These are phyloP conservation scores for Glaucomys volans DNA, from an alignment of 2,113 vertebrate species.

Conservation along the genomic window DNA sequence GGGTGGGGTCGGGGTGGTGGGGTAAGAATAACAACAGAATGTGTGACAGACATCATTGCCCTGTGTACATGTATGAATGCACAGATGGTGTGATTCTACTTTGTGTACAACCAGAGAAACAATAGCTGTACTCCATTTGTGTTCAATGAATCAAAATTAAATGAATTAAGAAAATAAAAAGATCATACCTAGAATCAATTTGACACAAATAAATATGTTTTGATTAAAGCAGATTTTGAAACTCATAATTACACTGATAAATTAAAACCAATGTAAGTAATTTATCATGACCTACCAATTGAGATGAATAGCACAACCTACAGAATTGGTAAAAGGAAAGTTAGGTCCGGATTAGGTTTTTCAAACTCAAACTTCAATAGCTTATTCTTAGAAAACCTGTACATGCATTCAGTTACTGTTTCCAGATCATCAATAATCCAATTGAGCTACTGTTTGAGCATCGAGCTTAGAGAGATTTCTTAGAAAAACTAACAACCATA, in stretches of 20 bases:
- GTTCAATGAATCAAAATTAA: no score
- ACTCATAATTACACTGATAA: constrained; percentile 43
- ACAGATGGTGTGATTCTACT: no score
- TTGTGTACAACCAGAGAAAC: no score
- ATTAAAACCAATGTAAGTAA: background rate
- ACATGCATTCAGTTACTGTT: background rate
- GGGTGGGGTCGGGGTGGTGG: no score
- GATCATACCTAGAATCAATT: constrained; percentile 93
- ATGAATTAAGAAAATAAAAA: no score
- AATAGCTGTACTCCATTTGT: no score
- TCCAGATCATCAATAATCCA: background rate
- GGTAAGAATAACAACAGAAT: no score
- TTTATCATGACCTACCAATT: constrained; percentile 35
- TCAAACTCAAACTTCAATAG: constrained; percentile 2
- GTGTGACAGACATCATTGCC: no score
- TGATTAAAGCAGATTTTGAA: constrained; percentile 46
- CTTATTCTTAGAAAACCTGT: background rate
- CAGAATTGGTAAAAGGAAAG: background rate
- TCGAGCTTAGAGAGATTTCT: background rate
- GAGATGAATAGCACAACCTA: constrained; percentile 39
- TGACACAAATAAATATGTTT: constrained; percentile 31
- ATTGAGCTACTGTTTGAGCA: background rate
- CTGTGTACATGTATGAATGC: no score
- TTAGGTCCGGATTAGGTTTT: background rate
- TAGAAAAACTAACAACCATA: background rate